These are phyloP conservation scores for Scolopax rusticola DNA, from an alignment of 2,797 vertebrate species.

Conservation along the genomic window DNA sequence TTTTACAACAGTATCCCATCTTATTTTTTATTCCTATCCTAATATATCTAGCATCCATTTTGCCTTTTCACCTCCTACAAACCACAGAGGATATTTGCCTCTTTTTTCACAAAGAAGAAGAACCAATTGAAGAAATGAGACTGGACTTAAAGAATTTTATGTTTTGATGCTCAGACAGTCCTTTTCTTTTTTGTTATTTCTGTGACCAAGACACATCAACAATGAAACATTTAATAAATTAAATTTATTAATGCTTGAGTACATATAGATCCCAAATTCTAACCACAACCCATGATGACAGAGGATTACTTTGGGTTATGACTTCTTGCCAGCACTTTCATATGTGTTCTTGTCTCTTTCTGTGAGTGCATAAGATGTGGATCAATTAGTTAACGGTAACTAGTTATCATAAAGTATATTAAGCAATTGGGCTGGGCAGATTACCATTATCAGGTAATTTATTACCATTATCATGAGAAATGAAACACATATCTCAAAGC, in stretches of 20 bases:
- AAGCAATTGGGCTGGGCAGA: background rate
- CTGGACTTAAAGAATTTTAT: background rate
- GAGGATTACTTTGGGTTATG: background rate
- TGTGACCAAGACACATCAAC: background rate
- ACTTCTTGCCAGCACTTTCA: background rate
- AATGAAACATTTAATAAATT: background rate
- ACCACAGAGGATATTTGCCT: background rate
- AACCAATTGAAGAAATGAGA: background rate
- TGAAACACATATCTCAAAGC: background rate
- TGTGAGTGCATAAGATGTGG: background rate
- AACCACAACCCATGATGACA: background rate
- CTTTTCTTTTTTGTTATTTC: background rate
- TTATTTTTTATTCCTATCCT: background rate
- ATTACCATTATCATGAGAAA: conserved; percentile 23
- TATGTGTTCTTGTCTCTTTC: background rate
- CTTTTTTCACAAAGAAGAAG: background rate
- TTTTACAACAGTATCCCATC: background rate
- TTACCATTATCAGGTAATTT: conserved; percentile 6
- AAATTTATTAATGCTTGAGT: background rate
- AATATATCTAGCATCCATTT: background rate
- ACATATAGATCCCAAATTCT: background rate
- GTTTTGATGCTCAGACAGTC: background rate
- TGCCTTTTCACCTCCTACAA: background rate
- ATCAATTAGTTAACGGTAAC: background rate
- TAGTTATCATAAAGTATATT: background rate